Evolutionary conservation across 2,113 vertebrate species (phyloP).

Genomic region (Brienomyrus brachyistius): DNA sequence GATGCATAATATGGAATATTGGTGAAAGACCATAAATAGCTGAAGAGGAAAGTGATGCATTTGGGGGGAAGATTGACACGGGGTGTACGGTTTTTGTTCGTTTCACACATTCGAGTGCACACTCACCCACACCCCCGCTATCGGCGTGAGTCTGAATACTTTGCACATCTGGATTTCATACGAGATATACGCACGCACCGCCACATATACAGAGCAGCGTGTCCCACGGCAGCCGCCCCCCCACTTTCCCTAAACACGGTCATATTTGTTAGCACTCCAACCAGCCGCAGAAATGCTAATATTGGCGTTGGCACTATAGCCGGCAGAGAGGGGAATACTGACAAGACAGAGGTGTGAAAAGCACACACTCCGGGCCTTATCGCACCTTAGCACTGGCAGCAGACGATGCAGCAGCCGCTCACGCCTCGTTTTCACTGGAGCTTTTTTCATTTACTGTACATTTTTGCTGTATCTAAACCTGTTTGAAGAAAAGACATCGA

Average conservation of each 20-base stretch:
- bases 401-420: not conserved
- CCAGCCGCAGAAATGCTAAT: slow-evolving; percentile 50
- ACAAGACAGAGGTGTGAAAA: slow-evolving; percentile 39
- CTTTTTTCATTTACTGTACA: not conserved
- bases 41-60: not conserved
- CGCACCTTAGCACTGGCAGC: slow-evolving; percentile 8
- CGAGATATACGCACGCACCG: too few relatives aligned
- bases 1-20: not conserved
- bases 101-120: not conserved
- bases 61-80: not conserved
- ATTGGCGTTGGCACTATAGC: slow-evolving; percentile 44
- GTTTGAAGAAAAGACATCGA: too few relatives aligned
- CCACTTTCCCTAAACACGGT: slow-evolving; percentile 38
- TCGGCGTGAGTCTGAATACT: too few relatives aligned
- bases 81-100: not conserved
- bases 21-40: not conserved
- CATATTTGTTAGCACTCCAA: slow-evolving; percentile 28
- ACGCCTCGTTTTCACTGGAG: not conserved
- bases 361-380: slow-evolving; percentile 42
- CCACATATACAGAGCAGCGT: not conserved
- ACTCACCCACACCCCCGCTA: not conserved
- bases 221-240: slow-evolving; percentile 6
- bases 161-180: not conserved
- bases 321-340: slow-evolving; percentile 40
- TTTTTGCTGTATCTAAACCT: not conserved